These are phyloP conservation scores for Aselliscus stoliczkanus DNA, from an alignment of 2,797 vertebrate species.

Conservation along the genomic window DNA sequence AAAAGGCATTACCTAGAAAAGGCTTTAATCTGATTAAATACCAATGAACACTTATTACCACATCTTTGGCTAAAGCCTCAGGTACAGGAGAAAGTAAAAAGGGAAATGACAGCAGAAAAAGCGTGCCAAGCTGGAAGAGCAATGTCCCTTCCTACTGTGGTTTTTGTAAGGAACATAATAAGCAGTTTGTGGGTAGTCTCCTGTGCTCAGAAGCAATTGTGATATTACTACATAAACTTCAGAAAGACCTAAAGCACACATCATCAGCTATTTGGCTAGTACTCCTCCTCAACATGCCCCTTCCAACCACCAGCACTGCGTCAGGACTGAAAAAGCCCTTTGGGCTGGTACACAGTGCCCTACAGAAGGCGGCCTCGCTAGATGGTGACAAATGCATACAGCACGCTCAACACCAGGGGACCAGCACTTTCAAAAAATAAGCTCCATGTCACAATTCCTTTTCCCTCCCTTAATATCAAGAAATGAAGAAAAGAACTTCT, in stretches of 20 bases:
- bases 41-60: slow-evolving; percentile 40
- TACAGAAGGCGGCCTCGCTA: not conserved
- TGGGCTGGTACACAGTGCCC: accelerated
- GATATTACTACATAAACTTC: slow-evolving; percentile 25
- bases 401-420: not conserved
- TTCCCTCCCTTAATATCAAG: not conserved
- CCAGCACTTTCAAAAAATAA: not conserved
- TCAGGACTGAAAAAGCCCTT: not conserved
- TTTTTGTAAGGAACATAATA: slow-evolving; percentile 60
- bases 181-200: slow-evolving; percentile 43
- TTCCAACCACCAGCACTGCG: not conserved
- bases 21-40: slow-evolving; percentile 66
- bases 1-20: too few species aligned
- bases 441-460: not conserved
- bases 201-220: slow-evolving; percentile 43
- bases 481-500: not conserved
- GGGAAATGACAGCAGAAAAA: slow-evolving; percentile 53
- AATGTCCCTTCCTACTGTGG: slow-evolving; percentile 44
- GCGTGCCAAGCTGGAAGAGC: slow-evolving; percentile 40
- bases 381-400: not conserved
- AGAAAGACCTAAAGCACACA: slow-evolving; percentile 31
- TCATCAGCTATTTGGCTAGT: slow-evolving; percentile 26
- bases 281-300: not conserved
- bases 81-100: slow-evolving; percentile 32
- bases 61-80: slow-evolving; percentile 53